These are phyloP conservation scores for Nycteola revayana DNA, from an alignment of 2,888 invertebrate genomes.

Conservation along the genomic window DNA sequence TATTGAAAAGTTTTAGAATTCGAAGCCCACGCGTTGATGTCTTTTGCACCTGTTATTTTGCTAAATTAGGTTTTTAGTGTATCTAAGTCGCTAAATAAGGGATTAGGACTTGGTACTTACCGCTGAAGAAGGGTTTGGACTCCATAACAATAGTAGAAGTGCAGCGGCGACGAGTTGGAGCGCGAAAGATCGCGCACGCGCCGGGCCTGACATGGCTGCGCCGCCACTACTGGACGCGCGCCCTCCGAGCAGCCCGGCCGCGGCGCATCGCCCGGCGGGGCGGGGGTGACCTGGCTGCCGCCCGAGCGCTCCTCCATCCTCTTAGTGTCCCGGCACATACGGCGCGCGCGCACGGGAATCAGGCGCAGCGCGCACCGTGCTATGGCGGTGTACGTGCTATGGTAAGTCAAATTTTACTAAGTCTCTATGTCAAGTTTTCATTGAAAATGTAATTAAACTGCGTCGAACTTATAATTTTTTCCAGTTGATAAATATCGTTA, in stretches of 20 bases:
- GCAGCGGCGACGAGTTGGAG: constrained; percentile 59
- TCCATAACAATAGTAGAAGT: constrained; percentile 56
- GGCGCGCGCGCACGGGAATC: constrained; percentile 79
- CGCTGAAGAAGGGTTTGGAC: constrained; percentile 52
- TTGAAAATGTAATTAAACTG: too few relatives aligned
- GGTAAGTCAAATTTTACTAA: constrained; percentile 48
- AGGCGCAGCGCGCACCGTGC: constrained; percentile 76
- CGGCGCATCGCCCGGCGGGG: constrained; percentile 44
- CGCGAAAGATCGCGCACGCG: constrained; percentile 70
- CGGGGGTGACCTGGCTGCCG: constrained; percentile 60
- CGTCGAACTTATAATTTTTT: too few relatives aligned
- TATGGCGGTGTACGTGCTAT: constrained; percentile 77
- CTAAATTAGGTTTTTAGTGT: constrained; percentile 3
- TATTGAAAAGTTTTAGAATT: constrained; percentile 1
- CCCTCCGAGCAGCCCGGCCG: constrained; percentile 47
- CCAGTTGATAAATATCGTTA: too few relatives aligned
- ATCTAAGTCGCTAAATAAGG: neutral
- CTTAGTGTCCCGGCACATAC: constrained; percentile 78
- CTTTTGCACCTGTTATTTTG: constrained; percentile 33
- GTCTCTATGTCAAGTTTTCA: neutral
- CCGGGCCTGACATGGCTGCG: constrained; percentile 80
- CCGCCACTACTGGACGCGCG: constrained; percentile 74
- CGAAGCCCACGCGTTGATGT: constrained; percentile 44
- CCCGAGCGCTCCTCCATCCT: constrained; percentile 68
- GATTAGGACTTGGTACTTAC: constrained; percentile 50